These are phyloP conservation scores for Gobiocypris rarus DNA, from an alignment of 2,113 vertebrate species.

Conservation along the genomic window DNA sequence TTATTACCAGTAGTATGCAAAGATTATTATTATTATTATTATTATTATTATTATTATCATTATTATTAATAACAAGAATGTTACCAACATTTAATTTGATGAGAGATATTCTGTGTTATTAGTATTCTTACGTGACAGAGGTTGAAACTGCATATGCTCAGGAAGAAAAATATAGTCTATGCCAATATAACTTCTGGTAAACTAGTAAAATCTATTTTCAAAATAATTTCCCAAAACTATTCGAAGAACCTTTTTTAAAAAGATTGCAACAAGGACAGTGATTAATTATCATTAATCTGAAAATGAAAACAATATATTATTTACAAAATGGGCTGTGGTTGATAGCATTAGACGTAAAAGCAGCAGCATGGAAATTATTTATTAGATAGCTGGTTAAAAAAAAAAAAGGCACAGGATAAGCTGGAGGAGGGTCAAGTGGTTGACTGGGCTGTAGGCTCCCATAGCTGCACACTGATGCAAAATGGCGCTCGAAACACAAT, in stretches of 20 bases:
- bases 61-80: too few relatives aligned
- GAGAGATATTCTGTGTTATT: not conserved
- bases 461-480: slow-evolving; percentile 70
- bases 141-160: not conserved
- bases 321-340: not conserved
- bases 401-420: not conserved
- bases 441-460: slow-evolving; percentile 27
- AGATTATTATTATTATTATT: not conserved
- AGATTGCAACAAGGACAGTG: not conserved
- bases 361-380: not conserved
- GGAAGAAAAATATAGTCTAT: not conserved
- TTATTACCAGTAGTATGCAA: not conserved
- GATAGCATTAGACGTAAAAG: not conserved
- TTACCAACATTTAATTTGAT: not conserved
- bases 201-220: not conserved
- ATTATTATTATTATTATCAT: too few relatives aligned
- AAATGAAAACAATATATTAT: not conserved
- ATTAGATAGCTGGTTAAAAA: not conserved
- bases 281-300: not conserved
- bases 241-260: not conserved
- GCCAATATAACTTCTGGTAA: not conserved
- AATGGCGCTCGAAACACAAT: slow-evolving; percentile 85
- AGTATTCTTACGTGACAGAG: not conserved
- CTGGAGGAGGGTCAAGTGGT: slow-evolving; percentile 32
- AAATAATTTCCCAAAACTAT: not conserved